Evolutionary conservation across 2,888 invertebrate genomes (phyloP).

Genomic region (Melitaea athalia): DNA sequence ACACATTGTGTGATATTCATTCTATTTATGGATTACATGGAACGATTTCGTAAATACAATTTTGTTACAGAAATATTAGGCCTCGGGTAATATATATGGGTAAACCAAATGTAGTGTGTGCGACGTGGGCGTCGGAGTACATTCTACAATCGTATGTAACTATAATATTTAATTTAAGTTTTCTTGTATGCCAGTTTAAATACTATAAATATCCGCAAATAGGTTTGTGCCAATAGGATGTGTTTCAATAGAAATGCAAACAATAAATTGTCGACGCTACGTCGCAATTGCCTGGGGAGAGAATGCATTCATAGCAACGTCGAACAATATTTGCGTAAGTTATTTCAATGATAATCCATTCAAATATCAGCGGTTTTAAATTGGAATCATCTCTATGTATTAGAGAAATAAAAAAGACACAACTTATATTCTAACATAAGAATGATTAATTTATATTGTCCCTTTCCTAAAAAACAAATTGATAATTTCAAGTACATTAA

Average conservation of each 20-base stretch:
- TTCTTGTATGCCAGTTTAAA: constrained; percentile 27
- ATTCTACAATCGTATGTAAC: constrained; percentile 1
- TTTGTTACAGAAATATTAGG: not conserved
- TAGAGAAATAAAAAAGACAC: not conserved
- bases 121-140: not conserved
- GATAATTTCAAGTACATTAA: too few relatives aligned
- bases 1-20: not conserved
- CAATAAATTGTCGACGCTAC: constrained; percentile 36
- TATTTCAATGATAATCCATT: constrained; percentile 27
- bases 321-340: constrained; percentile 25
- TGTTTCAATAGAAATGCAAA: constrained; percentile 38
- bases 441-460: not conserved
- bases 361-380: not conserved
- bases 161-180: constrained; percentile 16
- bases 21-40: constrained; percentile 4
- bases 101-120: not conserved
- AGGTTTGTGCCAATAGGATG: constrained; percentile 35
- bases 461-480: too few relatives aligned
- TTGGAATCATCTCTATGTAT: not conserved
- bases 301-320: constrained; percentile 30
- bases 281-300: constrained; percentile 35
- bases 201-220: constrained; percentile 35
- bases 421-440: not conserved
- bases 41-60: not conserved
- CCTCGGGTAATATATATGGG: not conserved